phyloP scores from a whole-genome alignment of 2,888 invertebrate genomes.

The Stramonita haemastoma region DNA sequence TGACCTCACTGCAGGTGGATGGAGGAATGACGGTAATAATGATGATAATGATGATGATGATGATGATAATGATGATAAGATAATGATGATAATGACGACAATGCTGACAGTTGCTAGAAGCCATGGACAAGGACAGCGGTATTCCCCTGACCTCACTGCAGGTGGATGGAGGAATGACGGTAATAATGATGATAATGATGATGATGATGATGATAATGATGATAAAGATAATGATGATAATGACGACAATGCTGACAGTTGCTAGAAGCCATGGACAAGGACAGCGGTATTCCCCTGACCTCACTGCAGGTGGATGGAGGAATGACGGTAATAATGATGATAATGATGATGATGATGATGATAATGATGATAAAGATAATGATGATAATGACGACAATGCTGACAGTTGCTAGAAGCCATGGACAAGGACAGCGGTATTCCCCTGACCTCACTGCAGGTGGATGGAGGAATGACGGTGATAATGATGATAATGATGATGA shows the following conservation, averaged over 20 bases:
- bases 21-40: conserved; percentile 81
- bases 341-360: background rate
- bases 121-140: too few relatives aligned
- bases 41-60: background rate
- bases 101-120: too few relatives aligned
- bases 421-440: too few relatives aligned
- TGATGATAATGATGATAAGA: background rate
- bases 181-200: background rate
- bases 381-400: background rate
- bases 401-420: too few relatives aligned
- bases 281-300: conserved; percentile 89
- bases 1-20: conserved; percentile 92
- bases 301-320: conserved; percentile 95
- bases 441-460: too few relatives aligned
- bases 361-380: background rate
- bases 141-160: too few relatives aligned
- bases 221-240: background rate
- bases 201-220: background rate
- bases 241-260: conserved; percentile 78
- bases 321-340: conserved; percentile 79
- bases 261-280: conserved; percentile 94
- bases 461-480: conserved; percentile 75
- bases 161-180: background rate
- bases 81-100: background rate
- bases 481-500: background rate